Base-by-base conservation (phyloP, 2,888 invertebrate species). In the Latheticus oryzae region DNA sequence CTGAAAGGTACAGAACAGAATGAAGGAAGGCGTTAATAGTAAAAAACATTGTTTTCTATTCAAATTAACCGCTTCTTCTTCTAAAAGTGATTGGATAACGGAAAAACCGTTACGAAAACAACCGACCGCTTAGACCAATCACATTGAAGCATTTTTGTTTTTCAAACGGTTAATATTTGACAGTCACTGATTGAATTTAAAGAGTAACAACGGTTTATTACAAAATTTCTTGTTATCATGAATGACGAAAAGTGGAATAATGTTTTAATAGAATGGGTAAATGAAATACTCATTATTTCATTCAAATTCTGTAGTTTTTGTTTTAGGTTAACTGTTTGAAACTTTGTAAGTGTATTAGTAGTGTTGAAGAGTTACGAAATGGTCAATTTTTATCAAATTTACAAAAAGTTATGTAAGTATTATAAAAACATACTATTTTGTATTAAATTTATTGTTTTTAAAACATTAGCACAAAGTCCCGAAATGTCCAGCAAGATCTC, bases 281-380 rank as follows among this genome's bases (percentile, higher is more conserved):
- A 58, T 61, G 32, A 19, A 21, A 21, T 21, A 5, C 5, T 21
- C 21, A 21, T 5, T 5, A 21, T 21, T 21, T 21, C 21, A 4
- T 5, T 21, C 4, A 21, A 5, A 5, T 4, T 21, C 5, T 21
- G 5, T 5, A n/a, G 9, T 9, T 5, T 37, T 35, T 21, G 16
- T 38, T 48, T 43, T 52, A 78, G 78, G 70, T 76, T 40, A 78
- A 78, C 58, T 77, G 76, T 68, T 69, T 77, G 56, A 74, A 74
- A 64, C 55, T 78, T 21, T 63, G 63, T 3, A 68, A 68, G 58
- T 62, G 70, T 0, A 58, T 70, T 16, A 58, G 65, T 42, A 58
- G 62, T 23, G 38, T 77, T 5, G 60, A 66, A 9, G 72, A 75
- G 13, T 62, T 77, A 17, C 64, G 65, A 62, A 67, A 71, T 62